These are phyloP conservation scores for Belgica antarctica DNA, from an alignment of 2,888 invertebrate genomes.

Conservation along the genomic window DNA sequence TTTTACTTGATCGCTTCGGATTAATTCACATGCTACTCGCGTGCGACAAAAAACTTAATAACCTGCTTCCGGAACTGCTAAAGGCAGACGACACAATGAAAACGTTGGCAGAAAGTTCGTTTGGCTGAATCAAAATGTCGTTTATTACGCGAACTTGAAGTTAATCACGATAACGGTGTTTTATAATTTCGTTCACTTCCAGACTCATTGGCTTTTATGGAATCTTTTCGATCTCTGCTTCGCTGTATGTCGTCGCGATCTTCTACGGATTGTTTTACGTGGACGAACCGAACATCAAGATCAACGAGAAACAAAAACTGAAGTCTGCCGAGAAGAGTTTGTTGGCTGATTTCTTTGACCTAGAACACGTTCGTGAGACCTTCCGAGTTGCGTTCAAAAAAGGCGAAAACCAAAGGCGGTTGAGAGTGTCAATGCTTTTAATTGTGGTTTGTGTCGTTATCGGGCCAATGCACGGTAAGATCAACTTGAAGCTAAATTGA, in stretches of 20 bases:
- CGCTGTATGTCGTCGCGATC: conserved; percentile 71
- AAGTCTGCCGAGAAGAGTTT: conserved; percentile 46
- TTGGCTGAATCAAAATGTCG: conserved; percentile 5
- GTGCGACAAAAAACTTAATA: conserved; percentile 11
- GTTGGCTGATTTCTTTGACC: conserved; percentile 68
- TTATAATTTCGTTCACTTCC: neutral
- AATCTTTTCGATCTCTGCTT: conserved; percentile 74
- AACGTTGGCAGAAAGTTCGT: neutral
- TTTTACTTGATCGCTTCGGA: neutral
- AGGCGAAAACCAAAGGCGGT: conserved; percentile 70
- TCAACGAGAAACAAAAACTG: conserved; percentile 48
- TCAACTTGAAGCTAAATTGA: conserved; percentile 49
- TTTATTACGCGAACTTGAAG: conserved; percentile 13
- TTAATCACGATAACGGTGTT: neutral
- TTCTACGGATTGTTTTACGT: conserved; percentile 71
- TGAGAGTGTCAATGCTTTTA: conserved; percentile 74
- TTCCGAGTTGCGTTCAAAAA: conserved; percentile 75
- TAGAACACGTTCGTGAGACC: conserved; percentile 72
- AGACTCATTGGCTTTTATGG: conserved; percentile 76
- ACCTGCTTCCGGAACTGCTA: neutral
- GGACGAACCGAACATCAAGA: conserved; percentile 59
- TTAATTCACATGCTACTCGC: conserved; percentile 6
- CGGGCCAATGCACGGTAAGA: conserved; percentile 72
- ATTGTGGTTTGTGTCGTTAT: conserved; percentile 80
- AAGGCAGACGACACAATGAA: conserved; percentile 4